Conservation (phyloP, 2,888 invertebrate genomes). For the Phania funesta region DNA sequence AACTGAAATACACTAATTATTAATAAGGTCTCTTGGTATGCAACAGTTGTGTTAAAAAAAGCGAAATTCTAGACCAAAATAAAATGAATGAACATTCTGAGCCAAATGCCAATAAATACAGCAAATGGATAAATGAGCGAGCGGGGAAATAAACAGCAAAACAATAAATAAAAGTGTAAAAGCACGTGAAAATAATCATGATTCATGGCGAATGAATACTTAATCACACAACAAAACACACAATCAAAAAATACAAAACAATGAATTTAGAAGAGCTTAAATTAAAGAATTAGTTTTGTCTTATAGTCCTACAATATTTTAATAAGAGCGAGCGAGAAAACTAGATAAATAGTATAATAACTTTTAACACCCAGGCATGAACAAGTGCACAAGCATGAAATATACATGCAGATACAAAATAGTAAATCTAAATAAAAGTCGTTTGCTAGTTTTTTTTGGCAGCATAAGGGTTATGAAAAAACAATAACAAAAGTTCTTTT, state of each 20-base stretch:
- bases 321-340: neutral
- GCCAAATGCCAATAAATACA: conserved; percentile 44
- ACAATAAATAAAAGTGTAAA: conserved; percentile 37
- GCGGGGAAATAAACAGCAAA: conserved; percentile 12
- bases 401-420: neutral
- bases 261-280: conserved; percentile 6
- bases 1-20: too few species aligned
- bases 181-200: conserved; percentile 49
- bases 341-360: neutral
- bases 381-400: too few species aligned
- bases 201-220: conserved; percentile 41
- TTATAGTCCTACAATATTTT: neutral
- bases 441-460: conserved; percentile 37
- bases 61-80: conserved; percentile 18
- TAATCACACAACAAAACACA: neutral
- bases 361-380: neutral
- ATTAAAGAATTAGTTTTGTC: neutral
- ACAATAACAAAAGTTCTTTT: conserved; percentile 19
- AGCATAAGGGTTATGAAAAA: conserved; percentile 47
- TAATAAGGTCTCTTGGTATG: conserved; percentile 13
- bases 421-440: conserved; percentile 37
- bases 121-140: neutral
- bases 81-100: conserved; percentile 34
- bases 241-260: neutral
- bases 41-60: conserved; percentile 55